Evolutionary conservation across 2,888 invertebrate species (phyloP).

Genomic region (Suillia variegata): DNA sequence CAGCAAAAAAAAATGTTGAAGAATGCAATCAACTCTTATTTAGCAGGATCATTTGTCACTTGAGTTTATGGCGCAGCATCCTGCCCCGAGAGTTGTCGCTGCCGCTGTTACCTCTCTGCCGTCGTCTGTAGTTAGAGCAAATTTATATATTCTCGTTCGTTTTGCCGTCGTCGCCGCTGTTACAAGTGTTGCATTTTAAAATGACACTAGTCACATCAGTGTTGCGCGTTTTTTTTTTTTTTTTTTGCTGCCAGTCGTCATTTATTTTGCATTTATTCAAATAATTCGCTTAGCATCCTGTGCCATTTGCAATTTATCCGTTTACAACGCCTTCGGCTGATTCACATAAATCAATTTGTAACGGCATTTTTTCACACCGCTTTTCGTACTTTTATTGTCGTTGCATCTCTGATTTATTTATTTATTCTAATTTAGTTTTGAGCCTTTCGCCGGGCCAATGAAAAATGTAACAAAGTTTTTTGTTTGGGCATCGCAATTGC

Average conservation of each 20-base stretch:
- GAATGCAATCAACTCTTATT: slow-evolving; percentile 60
- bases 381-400: background rate
- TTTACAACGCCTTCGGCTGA: background rate
- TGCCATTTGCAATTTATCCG: background rate
- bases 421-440: background rate
- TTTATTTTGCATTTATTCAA: background rate
- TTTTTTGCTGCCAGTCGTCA: too few relatives aligned
- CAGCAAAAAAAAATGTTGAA: slow-evolving; percentile 11
- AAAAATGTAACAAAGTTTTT: too few relatives aligned
- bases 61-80: slow-evolving; percentile 43
- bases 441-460: too few relatives aligned
- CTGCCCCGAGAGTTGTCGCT: slow-evolving; percentile 6
- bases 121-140: background rate
- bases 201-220: background rate
- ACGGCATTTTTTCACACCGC: background rate
- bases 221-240: background rate
- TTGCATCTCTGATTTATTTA: background rate
- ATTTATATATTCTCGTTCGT: too few relatives aligned
- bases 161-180: too few relatives aligned
- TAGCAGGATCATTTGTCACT: slow-evolving; percentile 61
- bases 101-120: slow-evolving; percentile 5
- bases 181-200: background rate
- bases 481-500: background rate
- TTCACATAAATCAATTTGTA: slow-evolving; percentile 1
- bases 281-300: background rate